These are phyloP conservation scores for Iguana delicatissima DNA, from an alignment of 2,797 vertebrate genomes.

Conservation along the genomic window DNA sequence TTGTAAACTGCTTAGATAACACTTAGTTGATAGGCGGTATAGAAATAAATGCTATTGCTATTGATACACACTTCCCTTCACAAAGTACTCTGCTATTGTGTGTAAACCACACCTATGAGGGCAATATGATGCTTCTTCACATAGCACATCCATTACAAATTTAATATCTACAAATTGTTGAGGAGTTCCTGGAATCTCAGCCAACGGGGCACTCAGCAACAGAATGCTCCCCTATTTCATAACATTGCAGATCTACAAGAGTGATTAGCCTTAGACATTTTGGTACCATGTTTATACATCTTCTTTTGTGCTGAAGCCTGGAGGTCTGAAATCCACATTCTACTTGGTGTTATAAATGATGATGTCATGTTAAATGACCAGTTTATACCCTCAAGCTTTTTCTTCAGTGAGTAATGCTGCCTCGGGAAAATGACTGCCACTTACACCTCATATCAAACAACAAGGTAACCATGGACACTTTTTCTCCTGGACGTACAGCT, in stretches of 20 bases:
- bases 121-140: background rate
- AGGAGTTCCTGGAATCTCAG: background rate
- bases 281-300: background rate
- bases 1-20: too few relatives aligned
- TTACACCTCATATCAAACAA: background rate
- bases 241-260: background rate
- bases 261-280: background rate
- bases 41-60: too few relatives aligned
- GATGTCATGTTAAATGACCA: background rate
- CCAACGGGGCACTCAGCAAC: background rate
- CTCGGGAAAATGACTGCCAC: background rate
- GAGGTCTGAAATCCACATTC: background rate
- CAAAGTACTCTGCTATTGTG: background rate
- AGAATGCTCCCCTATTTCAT: background rate
- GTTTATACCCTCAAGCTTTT: background rate
- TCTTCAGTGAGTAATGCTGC: background rate
- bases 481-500: background rate
- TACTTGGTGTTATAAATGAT: background rate
- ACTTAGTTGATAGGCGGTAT: too few relatives aligned
- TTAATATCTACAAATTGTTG: background rate
- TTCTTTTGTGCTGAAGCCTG: background rate
- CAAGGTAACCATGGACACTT: background rate
- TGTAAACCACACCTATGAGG: background rate
- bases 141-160: background rate
- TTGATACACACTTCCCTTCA: background rate